phyloP scores from a whole-genome alignment of 1,140 invertebrate genomes.

The Papilio aristodemus region DNA sequence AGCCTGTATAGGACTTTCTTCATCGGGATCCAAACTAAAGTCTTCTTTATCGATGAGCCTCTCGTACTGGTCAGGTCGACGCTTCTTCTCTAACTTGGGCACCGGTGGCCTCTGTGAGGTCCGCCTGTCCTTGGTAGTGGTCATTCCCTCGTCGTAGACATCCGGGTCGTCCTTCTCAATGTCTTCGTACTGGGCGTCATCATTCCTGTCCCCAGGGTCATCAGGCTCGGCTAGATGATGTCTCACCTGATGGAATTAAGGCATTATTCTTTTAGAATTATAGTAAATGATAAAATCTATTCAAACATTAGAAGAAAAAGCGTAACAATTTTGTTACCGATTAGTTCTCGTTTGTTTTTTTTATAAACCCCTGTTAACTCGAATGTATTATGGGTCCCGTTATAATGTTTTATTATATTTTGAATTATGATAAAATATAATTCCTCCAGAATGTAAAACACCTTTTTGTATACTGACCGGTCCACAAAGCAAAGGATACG shows the following conservation, averaged over 20 bases:
- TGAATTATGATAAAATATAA: not conserved
- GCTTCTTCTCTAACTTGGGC: conserved; percentile 26
- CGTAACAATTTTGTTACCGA: too few relatives aligned
- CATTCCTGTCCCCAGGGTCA: not conserved
- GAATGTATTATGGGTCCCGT: too few relatives aligned
- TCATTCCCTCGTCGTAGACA: conserved; percentile 11
- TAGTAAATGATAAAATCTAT: too few relatives aligned
- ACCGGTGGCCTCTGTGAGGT: not conserved
- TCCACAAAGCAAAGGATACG: conserved; percentile 60
- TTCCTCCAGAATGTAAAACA: too few relatives aligned
- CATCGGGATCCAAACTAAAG: conserved; percentile 27
- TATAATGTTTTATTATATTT: too few relatives aligned
- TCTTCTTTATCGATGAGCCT: conserved; percentile 29
- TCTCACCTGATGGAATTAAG: conserved; percentile 8
- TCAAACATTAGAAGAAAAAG: too few relatives aligned
- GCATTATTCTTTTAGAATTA: not conserved
- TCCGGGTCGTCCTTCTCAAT: conserved; percentile 24
- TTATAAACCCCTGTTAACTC: too few relatives aligned
- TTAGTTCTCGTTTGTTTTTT: too few relatives aligned
- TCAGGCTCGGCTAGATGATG: conserved; percentile 29
- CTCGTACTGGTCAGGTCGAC: conserved; percentile 14
- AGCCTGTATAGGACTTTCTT: conserved; percentile 30
- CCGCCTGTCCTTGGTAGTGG: not conserved
- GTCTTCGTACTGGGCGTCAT: conserved; percentile 22
- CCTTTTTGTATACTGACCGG: conserved; percentile 49